Conservation (phyloP, 2,113 vertebrate genomes). For the Bos indicus region DNA sequence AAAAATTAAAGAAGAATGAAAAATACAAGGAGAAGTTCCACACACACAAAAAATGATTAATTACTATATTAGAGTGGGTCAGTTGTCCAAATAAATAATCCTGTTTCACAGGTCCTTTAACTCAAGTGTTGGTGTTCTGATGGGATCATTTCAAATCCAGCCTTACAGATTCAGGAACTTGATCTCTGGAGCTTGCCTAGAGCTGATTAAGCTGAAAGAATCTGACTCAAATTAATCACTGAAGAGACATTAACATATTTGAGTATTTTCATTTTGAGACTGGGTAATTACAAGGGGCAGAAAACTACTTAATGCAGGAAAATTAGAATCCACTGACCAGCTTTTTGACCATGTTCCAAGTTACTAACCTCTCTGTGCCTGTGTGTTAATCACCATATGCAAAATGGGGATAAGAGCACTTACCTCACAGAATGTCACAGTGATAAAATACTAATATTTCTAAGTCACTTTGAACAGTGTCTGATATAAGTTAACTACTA, state of each 20-base stretch:
- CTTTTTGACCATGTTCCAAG: not conserved
- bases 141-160: not conserved
- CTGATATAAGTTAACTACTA: not conserved
- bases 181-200: not conserved
- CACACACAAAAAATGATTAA: not conserved
- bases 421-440: not conserved
- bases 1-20: not conserved
- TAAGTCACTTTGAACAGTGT: not conserved
- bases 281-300: not conserved
- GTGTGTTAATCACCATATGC: not conserved
- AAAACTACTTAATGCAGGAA: not conserved
- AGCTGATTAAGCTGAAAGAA: not conserved
- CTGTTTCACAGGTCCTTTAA: not conserved
- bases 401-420: not conserved
- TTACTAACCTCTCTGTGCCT: not conserved
- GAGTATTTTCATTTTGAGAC: not conserved
- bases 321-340: not conserved
- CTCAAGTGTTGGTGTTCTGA: not conserved
- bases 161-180: not conserved
- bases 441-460: not conserved
- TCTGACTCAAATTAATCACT: not conserved
- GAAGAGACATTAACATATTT: not conserved
- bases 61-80: not conserved
- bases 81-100: not conserved
- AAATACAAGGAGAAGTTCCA: not conserved